These are phyloP conservation scores for Setophaga kirtlandii DNA, from an alignment of 2,113 vertebrate genomes.

Conservation along the genomic window DNA sequence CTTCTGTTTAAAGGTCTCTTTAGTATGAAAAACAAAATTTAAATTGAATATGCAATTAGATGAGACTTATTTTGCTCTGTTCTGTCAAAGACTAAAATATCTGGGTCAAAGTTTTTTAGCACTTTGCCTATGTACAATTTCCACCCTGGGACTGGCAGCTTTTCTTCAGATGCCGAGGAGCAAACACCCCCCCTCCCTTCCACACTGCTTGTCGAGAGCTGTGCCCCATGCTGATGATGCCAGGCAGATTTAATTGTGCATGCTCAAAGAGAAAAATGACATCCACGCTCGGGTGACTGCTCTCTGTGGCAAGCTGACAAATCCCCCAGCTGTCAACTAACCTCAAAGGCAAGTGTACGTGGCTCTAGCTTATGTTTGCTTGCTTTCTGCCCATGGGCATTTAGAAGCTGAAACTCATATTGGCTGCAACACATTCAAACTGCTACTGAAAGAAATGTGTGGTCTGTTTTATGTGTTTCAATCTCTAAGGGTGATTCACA, in stretches of 20 bases:
- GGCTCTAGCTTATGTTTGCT: conserved; percentile 49
- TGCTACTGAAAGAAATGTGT: neutral
- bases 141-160: neutral
- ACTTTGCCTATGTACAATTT: neutral
- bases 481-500: neutral
- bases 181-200: neutral
- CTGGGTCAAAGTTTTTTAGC: neutral
- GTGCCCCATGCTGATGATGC: conserved; percentile 53
- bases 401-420: conserved; percentile 10
- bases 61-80: neutral
- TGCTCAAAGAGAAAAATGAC: conserved; percentile 62
- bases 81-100: neutral
- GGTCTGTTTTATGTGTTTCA: neutral
- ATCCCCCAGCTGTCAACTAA: conserved; percentile 64
- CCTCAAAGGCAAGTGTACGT: conserved; percentile 43
- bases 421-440: conserved; percentile 14
- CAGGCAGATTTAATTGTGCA: conserved; percentile 66
- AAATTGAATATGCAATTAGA: neutral
- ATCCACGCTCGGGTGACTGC: conserved; percentile 43
- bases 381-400: conserved; percentile 32
- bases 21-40: neutral
- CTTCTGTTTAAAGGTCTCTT: neutral
- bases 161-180: neutral
- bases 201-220: neutral
- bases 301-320: conserved; percentile 68